A percentile compares a stretch with the other conserved stretches of the same genome.
Conservation (phyloP, 53 echinoderm and acorn worm species). For the Paelopatides confundens region DNA sequence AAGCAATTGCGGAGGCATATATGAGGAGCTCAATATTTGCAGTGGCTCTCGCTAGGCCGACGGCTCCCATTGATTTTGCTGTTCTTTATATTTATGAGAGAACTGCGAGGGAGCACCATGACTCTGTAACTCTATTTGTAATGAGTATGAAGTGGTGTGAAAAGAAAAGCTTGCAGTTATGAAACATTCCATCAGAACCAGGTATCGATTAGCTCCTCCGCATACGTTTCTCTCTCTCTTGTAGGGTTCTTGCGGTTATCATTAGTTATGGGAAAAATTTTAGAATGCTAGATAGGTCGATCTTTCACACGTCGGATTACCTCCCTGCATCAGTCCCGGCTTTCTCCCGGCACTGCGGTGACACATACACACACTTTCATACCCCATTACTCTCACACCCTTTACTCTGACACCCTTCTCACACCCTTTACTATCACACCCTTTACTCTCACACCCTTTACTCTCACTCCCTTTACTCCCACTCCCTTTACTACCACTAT, state of each 20-base stretch:
- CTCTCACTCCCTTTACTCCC: too few relatives aligned
- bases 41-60: slow-evolving; percentile 25
- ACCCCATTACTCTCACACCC: too few relatives aligned
- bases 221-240: background rate
- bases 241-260: background rate
- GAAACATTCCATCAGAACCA: background rate
- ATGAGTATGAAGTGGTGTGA: slow-evolving; percentile 3
- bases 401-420: too few relatives aligned
- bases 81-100: background rate
- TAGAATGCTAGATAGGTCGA: too few relatives aligned
- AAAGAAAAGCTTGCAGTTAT: background rate
- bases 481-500: too few relatives aligned
- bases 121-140: slow-evolving; percentile 3
- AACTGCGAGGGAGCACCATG: background rate
- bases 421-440: too few relatives aligned
- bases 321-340: too few relatives aligned
- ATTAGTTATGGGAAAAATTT: background rate
- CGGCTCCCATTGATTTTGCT: slow-evolving; percentile 31
- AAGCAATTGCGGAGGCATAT: background rate
- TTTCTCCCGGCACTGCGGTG: too few relatives aligned
- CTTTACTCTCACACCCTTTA: too few relatives aligned
- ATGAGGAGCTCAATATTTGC: background rate
- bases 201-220: background rate
- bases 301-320: too few relatives aligned
- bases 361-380: too few relatives aligned